Base-by-base conservation (phyloP, 1,140 invertebrate species). In the Heliconius hewitsoni region DNA sequence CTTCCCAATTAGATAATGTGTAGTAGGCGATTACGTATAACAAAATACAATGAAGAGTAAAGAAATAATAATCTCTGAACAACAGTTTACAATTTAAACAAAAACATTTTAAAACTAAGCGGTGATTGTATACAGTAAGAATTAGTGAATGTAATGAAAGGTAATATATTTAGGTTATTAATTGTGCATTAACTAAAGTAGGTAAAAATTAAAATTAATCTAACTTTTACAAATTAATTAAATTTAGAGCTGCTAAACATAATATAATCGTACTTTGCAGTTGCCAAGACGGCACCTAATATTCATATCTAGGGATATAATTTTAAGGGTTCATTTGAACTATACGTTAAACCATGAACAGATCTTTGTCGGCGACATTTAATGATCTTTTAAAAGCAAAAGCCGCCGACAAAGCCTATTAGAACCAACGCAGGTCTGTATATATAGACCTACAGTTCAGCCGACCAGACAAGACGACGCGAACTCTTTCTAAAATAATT, bases 21-120 rank as follows among this genome's bases (percentile, higher is more conserved):
- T 94, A 93, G 92, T 92, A 94, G 93, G 93, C 92, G 88, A 92
- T 92, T 92, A 93, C 89, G 84, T 89, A 88, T 87, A 89, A 89
- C 87, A 87, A 91, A 89, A 84, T 82, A 89, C 78, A 88, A 86
- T 86, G 77, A 78, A 87, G 89, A 86, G 81, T 88, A 83, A 85
- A 84, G 81, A 75, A 81, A 66, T 72, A 78, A 55, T 52, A 86
- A 87, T 82, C 77, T 79, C 85, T 85, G 81, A 85, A 84, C 85
- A 84, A 85, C 77, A 82, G 84, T 86, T 83, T 85, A 85, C 76
- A 86, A 73, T 82, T 81, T 82, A 81, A 71, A 82, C 82, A 84
- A 72, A 82, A 79, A 78, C 85, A 87, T 73, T 84, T 84, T 83
- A 85, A 85, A 78, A 84, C 77, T 85, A 83, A 83, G 81, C 80